phyloP scores from a whole-genome alignment of 2,888 invertebrate genomes.

The Papilio elwesi region DNA sequence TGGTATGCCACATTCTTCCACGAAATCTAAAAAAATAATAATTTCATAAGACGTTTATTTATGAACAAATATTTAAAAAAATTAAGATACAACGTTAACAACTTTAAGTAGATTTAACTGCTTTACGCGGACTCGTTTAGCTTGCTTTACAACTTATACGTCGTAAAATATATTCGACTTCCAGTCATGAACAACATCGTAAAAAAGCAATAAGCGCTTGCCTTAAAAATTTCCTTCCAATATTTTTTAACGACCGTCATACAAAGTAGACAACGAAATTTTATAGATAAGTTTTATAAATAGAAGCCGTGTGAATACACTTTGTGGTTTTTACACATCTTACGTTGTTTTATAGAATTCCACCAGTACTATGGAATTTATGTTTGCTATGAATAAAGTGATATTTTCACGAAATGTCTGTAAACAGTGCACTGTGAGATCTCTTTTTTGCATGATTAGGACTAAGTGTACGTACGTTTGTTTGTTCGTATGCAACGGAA shows the following conservation, averaged over 20 bases:
- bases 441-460: no score
- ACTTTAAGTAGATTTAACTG: conserved; percentile 16
- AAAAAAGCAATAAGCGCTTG: conserved; percentile 14
- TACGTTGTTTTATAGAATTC: no score
- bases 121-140: conserved; percentile 16
- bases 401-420: no score
- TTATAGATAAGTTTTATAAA: not conserved
- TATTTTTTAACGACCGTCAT: conserved; percentile 14
- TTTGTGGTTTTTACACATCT: no score
- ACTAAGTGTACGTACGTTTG: no score
- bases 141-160: conserved; percentile 20
- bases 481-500: no score
- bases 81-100: conserved; percentile 1
- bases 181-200: conserved; percentile 22
- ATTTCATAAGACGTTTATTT: not conserved
- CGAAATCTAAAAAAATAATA: not conserved
- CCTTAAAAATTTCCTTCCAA: conserved; percentile 7
- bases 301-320: not conserved
- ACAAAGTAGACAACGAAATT: conserved; percentile 6
- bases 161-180: conserved; percentile 19
- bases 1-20: not conserved
- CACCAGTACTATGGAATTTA: no score
- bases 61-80: not conserved
- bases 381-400: no score
- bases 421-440: no score